phyloP scores from a whole-genome alignment of 2,888 invertebrate species.

The Julus scandinavius region DNA sequence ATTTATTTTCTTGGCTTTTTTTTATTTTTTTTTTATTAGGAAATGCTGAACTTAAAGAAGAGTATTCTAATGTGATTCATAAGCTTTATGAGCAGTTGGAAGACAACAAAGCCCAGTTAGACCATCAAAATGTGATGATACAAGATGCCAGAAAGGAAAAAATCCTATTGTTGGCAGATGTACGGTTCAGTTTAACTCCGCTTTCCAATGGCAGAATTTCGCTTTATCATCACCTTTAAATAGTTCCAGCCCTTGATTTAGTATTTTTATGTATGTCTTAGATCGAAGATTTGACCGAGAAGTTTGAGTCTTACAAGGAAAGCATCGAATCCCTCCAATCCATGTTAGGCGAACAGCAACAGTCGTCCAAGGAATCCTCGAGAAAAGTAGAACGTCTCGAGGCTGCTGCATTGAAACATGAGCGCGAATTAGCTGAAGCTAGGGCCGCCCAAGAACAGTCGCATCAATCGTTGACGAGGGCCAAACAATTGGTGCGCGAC shows the following conservation, averaged over 20 bases:
- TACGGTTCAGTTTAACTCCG: background rate
- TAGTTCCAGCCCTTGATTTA: background rate
- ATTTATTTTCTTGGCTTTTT: background rate
- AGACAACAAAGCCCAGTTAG: background rate
- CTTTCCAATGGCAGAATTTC: too few species aligned
- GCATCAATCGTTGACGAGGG: background rate
- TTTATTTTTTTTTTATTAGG: background rate
- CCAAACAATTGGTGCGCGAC: constrained; percentile 19
- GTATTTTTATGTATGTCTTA: background rate
- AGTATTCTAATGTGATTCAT: background rate
- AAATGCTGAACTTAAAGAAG: background rate
- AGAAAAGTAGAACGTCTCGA: background rate
- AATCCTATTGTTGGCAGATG: background rate
- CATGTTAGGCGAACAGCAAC: constrained; percentile 42
- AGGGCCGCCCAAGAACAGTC: background rate
- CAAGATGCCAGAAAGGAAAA: background rate
- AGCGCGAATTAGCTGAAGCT: background rate
- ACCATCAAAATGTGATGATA: background rate
- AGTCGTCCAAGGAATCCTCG: background rate
- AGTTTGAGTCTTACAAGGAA: constrained; percentile 51
- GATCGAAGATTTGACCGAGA: constrained; percentile 50
- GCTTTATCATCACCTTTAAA: background rate
- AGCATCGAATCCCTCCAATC: constrained; percentile 51
- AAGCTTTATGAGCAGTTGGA: background rate
- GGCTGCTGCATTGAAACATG: background rate